A percentile compares a stretch with the other conserved stretches of the same genome.
Evolutionary conservation across 2,797 vertebrate genomes (phyloP).

Genomic region (Sciaenops ocellatus): DNA sequence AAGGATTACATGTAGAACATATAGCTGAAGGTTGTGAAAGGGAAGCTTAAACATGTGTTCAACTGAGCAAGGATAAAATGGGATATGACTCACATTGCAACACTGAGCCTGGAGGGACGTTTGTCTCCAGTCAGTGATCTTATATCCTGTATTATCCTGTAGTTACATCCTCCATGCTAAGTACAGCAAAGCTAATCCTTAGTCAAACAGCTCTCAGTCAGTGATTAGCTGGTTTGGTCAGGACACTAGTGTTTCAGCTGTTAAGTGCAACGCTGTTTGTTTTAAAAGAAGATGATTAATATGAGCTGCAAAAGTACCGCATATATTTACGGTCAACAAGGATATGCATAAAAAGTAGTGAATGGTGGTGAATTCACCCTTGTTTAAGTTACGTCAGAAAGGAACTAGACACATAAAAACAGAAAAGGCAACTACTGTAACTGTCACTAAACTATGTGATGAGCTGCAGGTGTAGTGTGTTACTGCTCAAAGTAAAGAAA

Average conservation of each 20-base stretch:
- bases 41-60: conserved; percentile 7
- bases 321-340: not conserved
- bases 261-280: conserved; percentile 1
- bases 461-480: not conserved
- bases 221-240: not conserved
- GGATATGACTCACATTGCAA: not conserved
- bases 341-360: not conserved
- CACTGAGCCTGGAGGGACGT: not conserved
- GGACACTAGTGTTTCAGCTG: not conserved
- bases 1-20: not conserved
- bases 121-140: conserved; percentile 5
- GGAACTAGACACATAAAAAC: too few species aligned
- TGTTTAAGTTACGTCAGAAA: conserved; percentile 12
- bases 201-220: conserved; percentile 33
- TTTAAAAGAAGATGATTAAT: not conserved
- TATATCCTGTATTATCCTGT: conserved; percentile 35
- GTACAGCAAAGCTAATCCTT: conserved; percentile 20
- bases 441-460: not conserved
- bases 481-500: not conserved
- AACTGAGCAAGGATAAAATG: conserved; percentile 12
- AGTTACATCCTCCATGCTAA: conserved; percentile 25
- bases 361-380: conserved; percentile 6
- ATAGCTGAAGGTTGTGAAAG: conserved; percentile 39
- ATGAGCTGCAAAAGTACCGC: not conserved
- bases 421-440: not conserved